Conservation (phyloP, 2,888 invertebrate species). For the Mechanitis mazaeus region DNA sequence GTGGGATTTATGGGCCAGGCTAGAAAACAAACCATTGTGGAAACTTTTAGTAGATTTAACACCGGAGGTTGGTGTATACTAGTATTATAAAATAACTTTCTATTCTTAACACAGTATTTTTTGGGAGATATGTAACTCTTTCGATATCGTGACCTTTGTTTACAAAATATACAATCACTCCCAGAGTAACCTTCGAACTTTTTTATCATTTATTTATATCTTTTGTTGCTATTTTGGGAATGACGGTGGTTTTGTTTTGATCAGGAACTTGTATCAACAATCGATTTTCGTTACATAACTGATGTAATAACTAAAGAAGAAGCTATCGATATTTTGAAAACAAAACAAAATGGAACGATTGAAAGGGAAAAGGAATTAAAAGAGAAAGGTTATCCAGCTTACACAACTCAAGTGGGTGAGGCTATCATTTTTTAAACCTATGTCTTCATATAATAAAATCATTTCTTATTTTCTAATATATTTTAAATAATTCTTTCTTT, state of each 20-base stretch:
- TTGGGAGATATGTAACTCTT: not conserved
- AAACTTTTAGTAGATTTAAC: slow-evolving; percentile 87
- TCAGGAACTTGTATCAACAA: slow-evolving; percentile 84
- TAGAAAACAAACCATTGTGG: slow-evolving; percentile 92
- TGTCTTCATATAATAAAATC: not conserved
- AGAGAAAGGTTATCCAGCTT: slow-evolving; percentile 86
- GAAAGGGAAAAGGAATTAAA: slow-evolving; percentile 79
- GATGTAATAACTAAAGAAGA: slow-evolving; percentile 90
- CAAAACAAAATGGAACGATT: slow-evolving; percentile 75
- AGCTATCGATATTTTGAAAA: slow-evolving; percentile 82
- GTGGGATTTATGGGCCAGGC: slow-evolving; percentile 94
- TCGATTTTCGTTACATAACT: slow-evolving; percentile 90
- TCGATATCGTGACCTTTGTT: slow-evolving; percentile 12
- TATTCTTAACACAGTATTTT: too few species aligned
- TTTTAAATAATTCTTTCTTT: too few species aligned
- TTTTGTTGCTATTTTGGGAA: slow-evolving; percentile 14
- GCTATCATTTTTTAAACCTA: not conserved
- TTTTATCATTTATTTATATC: slow-evolving; percentile 12
- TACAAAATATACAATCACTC: slow-evolving; percentile 2
- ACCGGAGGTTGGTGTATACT: slow-evolving; percentile 77
- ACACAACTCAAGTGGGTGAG: slow-evolving; percentile 90
- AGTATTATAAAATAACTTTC: not conserved
- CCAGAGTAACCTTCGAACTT: slow-evolving; percentile 5
- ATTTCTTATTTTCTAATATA: too few species aligned
- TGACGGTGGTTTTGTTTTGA: slow-evolving; percentile 19